Evolutionary conservation across 1,140 invertebrate species (phyloP), one percentile per base, ranked within the genome.

Genomic region (Andricus grossulariae): DNA sequence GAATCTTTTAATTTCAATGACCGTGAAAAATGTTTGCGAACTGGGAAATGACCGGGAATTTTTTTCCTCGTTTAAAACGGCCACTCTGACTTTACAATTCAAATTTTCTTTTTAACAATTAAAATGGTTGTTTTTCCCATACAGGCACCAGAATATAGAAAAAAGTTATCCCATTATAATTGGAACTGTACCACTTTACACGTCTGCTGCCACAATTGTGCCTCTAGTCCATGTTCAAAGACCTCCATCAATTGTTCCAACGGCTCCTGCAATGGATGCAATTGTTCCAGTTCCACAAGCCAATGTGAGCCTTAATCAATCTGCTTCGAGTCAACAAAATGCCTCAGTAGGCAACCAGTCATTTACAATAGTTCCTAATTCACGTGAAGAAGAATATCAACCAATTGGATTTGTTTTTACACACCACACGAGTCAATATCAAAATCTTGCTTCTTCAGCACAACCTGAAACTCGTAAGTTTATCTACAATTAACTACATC

Each of bases 81-180:
- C 25, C 25, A 32, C 25, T 5, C 25, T 32, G 25, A 25, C 1
- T 25, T 32, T 32, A 21, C 13, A n/a, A 57, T 45, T 50, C 18
- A 21, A 3, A 54, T 2, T 39, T 51, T 50, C 10, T 11, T 21
- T n/a, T 51, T 66, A 19, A 50, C 32, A 54, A 2, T 19, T 1
- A 15, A 25, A 39, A n/a, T 15, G 15, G 6, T 52, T 3, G 18
- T 72, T 50, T 50, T 75, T 74, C 2, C 66, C 74, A 78, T 75
- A 18, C 32, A 88, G 87, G 49, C 83, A 87, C 50, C 50, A 18
- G 10, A 82, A 66, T 6, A 52, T 82, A 6, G 10, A 19, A 2
- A 81, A 70, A n/a, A 57, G 0, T 21, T 88, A 85, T 18, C 83
- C 82, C 2, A 21, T 87, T 13, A 32, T 87, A 1, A 84, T 88